These are phyloP conservation scores for Brachyhypopomus gauderio DNA, from an alignment of 2,113 vertebrate species.

Conservation along the genomic window DNA sequence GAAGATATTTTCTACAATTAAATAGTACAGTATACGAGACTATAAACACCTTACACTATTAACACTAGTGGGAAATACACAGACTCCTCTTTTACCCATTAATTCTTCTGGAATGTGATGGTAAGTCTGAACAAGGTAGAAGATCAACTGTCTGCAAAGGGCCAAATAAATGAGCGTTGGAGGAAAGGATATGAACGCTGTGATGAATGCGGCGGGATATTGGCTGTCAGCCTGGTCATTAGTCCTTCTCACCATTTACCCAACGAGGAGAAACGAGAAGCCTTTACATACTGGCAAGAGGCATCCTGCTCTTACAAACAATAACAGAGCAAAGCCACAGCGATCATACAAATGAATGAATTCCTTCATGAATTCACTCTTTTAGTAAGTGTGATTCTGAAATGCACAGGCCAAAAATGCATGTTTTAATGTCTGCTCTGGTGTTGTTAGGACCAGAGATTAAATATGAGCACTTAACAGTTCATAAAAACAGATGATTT, in stretches of 20 bases:
- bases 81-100: background rate
- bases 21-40: background rate
- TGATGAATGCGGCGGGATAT: constrained; percentile 77
- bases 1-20: background rate
- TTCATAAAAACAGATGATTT: no score
- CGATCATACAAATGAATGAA: background rate
- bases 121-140: constrained; percentile 32
- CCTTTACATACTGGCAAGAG: constrained; percentile 9
- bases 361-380: background rate
- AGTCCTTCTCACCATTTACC: constrained; percentile 58
- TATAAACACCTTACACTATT: background rate
- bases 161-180: constrained; percentile 69
- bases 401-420: background rate
- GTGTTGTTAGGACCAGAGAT: background rate
- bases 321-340: background rate
- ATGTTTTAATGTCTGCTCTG: background rate
- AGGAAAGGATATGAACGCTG: constrained; percentile 66
- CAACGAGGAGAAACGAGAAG: constrained; percentile 48
- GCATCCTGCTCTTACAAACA: constrained; percentile 31
- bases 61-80: background rate
- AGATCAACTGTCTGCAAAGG: constrained; percentile 58
- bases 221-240: constrained; percentile 66
- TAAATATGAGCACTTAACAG: no score
- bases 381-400: background rate
- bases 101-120: constrained; percentile 29